These are phyloP conservation scores for Megathymus violae DNA, from an alignment of 1,140 invertebrate genomes.

Conservation along the genomic window DNA sequence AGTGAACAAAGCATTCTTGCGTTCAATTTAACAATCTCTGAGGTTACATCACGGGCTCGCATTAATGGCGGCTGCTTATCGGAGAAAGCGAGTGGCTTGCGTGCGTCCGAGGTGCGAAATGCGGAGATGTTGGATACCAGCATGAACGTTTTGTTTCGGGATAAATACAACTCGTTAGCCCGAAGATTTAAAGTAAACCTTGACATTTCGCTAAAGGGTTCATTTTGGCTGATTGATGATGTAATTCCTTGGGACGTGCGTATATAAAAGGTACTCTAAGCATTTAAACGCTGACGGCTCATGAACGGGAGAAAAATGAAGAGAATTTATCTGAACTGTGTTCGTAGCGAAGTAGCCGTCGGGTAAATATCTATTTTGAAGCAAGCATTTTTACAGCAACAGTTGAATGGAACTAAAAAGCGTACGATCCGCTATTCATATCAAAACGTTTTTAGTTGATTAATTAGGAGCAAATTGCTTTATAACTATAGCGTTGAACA, in stretches of 20 bases:
- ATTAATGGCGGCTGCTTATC: slow-evolving; percentile 75
- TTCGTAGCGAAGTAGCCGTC: slow-evolving; percentile 52
- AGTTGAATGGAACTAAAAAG: slow-evolving; percentile 40
- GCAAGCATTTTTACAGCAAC: slow-evolving; percentile 42
- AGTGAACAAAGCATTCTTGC: slow-evolving; percentile 54
- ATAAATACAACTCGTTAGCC: slow-evolving; percentile 60
- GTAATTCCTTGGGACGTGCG: slow-evolving; percentile 69
- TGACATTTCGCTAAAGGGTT: slow-evolving; percentile 81
- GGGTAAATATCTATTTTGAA: slow-evolving; percentile 64
- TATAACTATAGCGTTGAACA: slow-evolving; percentile 11
- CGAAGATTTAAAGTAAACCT: slow-evolving; percentile 67
- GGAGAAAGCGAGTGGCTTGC: slow-evolving; percentile 59
- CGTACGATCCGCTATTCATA: slow-evolving; percentile 30
- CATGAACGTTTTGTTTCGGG: slow-evolving; percentile 67
- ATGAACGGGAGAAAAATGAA: slow-evolving; percentile 70
- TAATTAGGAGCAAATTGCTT: slow-evolving; percentile 15
- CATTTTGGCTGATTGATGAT: slow-evolving; percentile 77
- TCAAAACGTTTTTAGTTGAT: slow-evolving; percentile 38
- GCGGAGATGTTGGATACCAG: slow-evolving; percentile 56
- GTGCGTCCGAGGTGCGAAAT: slow-evolving; percentile 52
- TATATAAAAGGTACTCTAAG: slow-evolving; percentile 70
- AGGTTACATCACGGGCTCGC: slow-evolving; percentile 58
- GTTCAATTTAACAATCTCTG: slow-evolving; percentile 63
- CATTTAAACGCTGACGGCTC: slow-evolving; percentile 71
- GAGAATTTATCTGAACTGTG: slow-evolving; percentile 70